phyloP scores from a whole-genome alignment of 37 sponge, comb jelly and placozoan genomes.

The Halichondria panicea region DNA sequence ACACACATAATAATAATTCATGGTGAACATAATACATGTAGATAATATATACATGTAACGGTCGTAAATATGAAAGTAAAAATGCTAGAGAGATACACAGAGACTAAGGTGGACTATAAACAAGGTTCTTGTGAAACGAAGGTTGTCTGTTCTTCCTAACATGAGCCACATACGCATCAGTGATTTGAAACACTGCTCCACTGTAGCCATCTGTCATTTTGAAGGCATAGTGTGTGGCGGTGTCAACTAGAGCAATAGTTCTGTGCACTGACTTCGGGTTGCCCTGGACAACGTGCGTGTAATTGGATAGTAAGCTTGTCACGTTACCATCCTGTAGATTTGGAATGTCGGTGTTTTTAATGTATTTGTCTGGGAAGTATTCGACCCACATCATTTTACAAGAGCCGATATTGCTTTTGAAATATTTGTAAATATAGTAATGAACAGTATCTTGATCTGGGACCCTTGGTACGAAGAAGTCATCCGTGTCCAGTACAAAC shows the following conservation, averaged over 20 bases:
- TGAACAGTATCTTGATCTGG: constrained; percentile 4
- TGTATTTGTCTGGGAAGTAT: constrained; percentile 27
- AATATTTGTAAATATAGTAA: neutral
- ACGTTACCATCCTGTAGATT: constrained; percentile 6
- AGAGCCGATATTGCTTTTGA: constrained; percentile 4
- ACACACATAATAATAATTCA: no score
- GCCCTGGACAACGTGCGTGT: constrained; percentile 1
- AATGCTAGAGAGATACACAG: no score
- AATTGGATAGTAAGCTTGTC: neutral
- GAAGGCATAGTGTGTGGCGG: constrained; percentile 17
- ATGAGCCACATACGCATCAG: constrained; percentile 24
- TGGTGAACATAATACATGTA: no score
- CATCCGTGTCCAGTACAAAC: constrained; percentile 28
- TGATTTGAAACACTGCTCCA: neutral
- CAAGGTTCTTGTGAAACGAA: neutral
- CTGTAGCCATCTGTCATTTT: neutral
- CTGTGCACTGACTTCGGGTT: constrained; percentile 25
- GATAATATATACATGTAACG: no score
- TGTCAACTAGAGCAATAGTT: constrained; percentile 1
- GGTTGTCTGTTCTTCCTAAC: neutral
- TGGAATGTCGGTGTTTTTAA: neutral
- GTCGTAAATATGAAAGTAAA: no score
- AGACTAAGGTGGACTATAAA: no score
- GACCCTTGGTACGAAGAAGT: constrained; percentile 38
- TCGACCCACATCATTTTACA: constrained; percentile 35